Evolutionary conservation across 2,888 invertebrate genomes (phyloP).

Genomic region (Leptodirus hochenwartii): DNA sequence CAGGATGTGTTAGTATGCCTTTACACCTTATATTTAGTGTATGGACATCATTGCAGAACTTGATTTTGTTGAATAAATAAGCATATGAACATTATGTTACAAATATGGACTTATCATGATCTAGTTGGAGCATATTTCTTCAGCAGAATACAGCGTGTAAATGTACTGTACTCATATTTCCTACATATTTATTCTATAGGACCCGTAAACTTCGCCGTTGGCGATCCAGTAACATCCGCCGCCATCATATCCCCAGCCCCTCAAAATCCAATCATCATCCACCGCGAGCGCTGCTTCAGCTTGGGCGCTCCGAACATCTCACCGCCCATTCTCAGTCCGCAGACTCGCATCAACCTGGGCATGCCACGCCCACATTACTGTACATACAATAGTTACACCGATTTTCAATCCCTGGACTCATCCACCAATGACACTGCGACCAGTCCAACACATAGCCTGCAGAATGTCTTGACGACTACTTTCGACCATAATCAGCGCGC

Average conservation of each 20-base stretch:
- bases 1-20: too few species aligned
- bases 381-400: constrained; percentile 57
- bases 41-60: too few species aligned
- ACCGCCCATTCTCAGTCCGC: constrained; percentile 37
- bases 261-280: constrained; percentile 15
- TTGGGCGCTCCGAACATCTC: constrained; percentile 29
- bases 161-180: constrained; percentile 25
- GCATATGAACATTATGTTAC: too few species aligned
- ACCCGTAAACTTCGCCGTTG: constrained; percentile 48
- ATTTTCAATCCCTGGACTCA: constrained; percentile 43
- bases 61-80: too few species aligned
- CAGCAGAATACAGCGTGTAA: too few species aligned
- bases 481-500: constrained; percentile 36
- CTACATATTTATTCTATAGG: too few species aligned
- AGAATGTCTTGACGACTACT: constrained; percentile 18
- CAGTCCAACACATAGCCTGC: constrained; percentile 26
- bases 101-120: too few species aligned
- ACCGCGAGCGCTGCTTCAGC: constrained; percentile 45
- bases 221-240: constrained; percentile 34
- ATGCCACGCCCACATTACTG: constrained; percentile 34
- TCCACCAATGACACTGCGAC: constrained; percentile 27
- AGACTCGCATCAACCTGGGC: constrained; percentile 44
- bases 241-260: constrained; percentile 18
- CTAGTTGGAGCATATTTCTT: too few species aligned
- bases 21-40: too few species aligned